These are phyloP conservation scores for Poeciliopsis paucimaculata DNA, from an alignment of 2,797 vertebrate species.

Conservation along the genomic window DNA sequence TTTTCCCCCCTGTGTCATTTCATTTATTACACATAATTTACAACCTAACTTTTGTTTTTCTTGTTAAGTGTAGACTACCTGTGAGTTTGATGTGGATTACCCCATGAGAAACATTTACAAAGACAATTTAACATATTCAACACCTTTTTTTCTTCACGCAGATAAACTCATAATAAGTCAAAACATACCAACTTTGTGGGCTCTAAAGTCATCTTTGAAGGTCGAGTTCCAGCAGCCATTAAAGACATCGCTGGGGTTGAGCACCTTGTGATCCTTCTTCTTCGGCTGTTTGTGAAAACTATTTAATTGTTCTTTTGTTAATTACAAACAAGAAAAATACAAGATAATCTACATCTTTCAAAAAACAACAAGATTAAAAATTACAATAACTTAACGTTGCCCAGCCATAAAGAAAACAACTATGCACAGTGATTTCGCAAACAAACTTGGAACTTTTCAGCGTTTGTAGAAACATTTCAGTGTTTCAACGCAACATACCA, in stretches of 20 bases:
- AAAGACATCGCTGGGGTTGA: constrained; percentile 36
- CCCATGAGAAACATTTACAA: neutral
- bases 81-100: too few relatives aligned
- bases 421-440: too few relatives aligned
- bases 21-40: neutral
- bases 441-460: too few relatives aligned
- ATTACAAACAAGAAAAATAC: neutral
- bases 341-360: neutral
- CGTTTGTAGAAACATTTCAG: too few relatives aligned
- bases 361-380: neutral
- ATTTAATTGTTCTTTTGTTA: neutral
- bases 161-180: neutral
- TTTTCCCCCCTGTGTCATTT: neutral
- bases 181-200: constrained; percentile 37
- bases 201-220: constrained; percentile 47
- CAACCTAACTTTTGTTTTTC: neutral
- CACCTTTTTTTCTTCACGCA: neutral
- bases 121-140: neutral
- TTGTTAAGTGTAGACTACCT: too few relatives aligned
- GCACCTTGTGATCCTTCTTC: constrained; percentile 29
- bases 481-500: neutral
- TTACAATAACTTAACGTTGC: neutral
- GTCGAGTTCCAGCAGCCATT: constrained; percentile 42
- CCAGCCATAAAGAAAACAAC: neutral
- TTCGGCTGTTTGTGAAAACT: constrained; percentile 34